Evolutionary conservation across 2,888 invertebrate genomes (phyloP).

Genomic region (Pantelozetes paolii): DNA sequence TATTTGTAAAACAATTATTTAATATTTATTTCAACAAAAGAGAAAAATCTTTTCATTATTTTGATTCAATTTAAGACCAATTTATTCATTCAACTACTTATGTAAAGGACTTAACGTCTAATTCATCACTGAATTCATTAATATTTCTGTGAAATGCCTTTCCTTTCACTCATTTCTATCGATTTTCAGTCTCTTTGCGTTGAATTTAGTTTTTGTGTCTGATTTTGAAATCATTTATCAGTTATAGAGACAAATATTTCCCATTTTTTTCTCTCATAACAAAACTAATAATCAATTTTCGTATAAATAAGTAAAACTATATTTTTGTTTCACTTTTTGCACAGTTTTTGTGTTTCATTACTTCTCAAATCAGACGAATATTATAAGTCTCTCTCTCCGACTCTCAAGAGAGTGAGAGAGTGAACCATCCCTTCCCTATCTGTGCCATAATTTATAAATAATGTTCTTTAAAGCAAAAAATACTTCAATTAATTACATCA

Average conservation of each 20-base stretch:
- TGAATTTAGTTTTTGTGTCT: background rate
- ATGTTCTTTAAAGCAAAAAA: slow-evolving; percentile 33
- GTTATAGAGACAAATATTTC: background rate
- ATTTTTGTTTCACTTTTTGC: background rate
- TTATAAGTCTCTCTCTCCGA: background rate
- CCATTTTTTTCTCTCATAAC: no score
- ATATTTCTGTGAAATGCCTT: background rate
- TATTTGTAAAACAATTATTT: no score
- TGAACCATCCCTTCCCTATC: background rate
- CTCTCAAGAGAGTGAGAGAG: background rate
- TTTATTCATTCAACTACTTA: no score
- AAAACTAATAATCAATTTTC: no score
- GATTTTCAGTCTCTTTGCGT: background rate
- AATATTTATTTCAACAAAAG: no score
- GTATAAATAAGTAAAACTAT: no score
- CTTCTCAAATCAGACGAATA: slow-evolving; percentile 13
- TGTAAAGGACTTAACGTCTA: no score
- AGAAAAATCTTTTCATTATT: no score
- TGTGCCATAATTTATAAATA: slow-evolving; percentile 31
- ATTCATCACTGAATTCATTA: background rate
- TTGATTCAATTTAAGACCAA: no score
- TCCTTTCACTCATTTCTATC: background rate
- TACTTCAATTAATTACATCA: slow-evolving; percentile 22
- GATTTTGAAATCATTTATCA: background rate
- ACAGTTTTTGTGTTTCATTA: background rate